phyloP scores from a whole-genome alignment of 2,797 vertebrate genomes.

The Falco cherrug region DNA sequence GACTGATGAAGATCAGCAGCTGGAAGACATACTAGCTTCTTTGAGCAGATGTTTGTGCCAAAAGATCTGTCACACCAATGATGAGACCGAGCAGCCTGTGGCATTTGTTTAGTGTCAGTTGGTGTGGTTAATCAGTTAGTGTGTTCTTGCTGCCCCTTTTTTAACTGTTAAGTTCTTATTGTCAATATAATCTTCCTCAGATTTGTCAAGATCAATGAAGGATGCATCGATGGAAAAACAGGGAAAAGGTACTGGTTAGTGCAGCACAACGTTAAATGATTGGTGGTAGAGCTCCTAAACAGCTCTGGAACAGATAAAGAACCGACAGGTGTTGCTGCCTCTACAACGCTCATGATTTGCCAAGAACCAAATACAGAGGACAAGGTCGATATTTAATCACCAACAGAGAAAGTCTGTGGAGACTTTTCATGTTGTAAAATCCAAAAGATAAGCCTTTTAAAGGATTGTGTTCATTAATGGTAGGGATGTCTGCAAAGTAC shows the following conservation, averaged over 20 bases:
- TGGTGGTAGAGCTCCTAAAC: background rate
- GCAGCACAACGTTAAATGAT: background rate
- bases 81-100: background rate
- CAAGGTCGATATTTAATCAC: background rate
- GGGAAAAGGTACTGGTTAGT: background rate
- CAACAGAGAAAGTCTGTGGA: background rate
- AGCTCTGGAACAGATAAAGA: background rate
- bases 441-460: background rate
- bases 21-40: background rate
- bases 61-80: background rate
- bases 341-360: background rate
- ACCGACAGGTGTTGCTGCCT: background rate
- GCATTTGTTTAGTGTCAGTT: background rate
- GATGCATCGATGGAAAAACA: background rate
- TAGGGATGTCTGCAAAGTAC: rapidly evolving
- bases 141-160: background rate
- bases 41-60: background rate
- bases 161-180: background rate
- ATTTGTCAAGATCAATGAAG: background rate
- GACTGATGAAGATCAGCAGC: background rate
- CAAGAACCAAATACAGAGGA: background rate
- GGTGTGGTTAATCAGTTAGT: background rate
- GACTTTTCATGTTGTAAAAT: background rate
- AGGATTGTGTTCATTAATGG: background rate
- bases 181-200: background rate